These are phyloP conservation scores for Sebastes dallii DNA, from an alignment of 2,797 vertebrate species.

Conservation along the genomic window DNA sequence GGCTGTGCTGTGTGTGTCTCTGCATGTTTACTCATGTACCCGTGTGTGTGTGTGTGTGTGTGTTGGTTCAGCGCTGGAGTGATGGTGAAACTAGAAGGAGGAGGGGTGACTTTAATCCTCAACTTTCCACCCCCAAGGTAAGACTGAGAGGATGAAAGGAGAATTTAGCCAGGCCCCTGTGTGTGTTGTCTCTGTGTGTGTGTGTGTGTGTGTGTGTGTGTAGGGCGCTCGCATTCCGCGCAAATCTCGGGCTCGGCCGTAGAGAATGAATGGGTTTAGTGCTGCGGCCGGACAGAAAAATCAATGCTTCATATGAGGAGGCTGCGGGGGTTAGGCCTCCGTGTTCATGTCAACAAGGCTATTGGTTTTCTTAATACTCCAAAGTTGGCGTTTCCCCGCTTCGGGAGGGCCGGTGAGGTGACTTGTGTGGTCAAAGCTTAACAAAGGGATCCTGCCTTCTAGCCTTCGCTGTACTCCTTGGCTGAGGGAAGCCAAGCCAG, in stretches of 20 bases:
- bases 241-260: conserved; percentile 83
- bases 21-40: conserved; percentile 8
- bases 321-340: conserved; percentile 98
- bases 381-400: conserved; percentile 95
- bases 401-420: conserved; percentile 85
- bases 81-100: conserved; percentile 59
- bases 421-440: conserved; percentile 94
- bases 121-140: conserved; percentile 91
- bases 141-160: conserved; percentile 80
- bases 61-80: conserved; percentile 33
- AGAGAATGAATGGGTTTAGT: conserved; percentile 98
- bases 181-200: conserved; percentile 42
- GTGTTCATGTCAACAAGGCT: conserved; percentile 99
- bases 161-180: conserved; percentile 77
- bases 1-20: background rate
- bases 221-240: conserved; percentile 28
- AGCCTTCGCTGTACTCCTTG: conserved; percentile 75
- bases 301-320: conserved; percentile 99
- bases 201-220: conserved; percentile 25
- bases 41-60: conserved; percentile 18
- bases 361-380: conserved; percentile 99
- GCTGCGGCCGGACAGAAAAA: conserved; percentile 95
- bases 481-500: conserved; percentile 72
- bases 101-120: conserved; percentile 86
- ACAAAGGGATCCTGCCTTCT: conserved; percentile 90